These are phyloP conservation scores for Sparidentex hasta DNA, from an alignment of 2,797 vertebrate species.

Conservation along the genomic window DNA sequence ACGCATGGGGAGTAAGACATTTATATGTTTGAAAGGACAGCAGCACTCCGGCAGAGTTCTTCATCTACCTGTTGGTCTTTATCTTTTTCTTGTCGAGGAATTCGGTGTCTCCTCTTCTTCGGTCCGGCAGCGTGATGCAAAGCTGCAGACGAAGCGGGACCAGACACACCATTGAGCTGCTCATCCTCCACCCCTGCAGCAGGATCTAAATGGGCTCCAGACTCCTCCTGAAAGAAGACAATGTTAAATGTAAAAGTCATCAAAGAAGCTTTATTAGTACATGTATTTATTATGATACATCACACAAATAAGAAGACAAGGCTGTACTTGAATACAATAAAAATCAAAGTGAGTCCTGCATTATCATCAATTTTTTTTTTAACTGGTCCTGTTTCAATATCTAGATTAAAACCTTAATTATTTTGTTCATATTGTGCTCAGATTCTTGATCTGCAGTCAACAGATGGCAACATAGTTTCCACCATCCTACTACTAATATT, in stretches of 20 bases:
- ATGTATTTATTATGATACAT: background rate
- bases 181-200: conserved; percentile 77
- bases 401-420: background rate
- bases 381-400: background rate
- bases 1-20: background rate
- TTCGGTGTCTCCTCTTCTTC: conserved; percentile 85
- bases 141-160: conserved; percentile 66
- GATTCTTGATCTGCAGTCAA: background rate
- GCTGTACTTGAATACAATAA: background rate
- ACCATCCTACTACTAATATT: background rate
- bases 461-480: background rate
- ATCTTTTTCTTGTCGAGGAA: conserved; percentile 83
- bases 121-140: conserved; percentile 72
- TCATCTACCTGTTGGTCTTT: conserved; percentile 81
- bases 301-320: background rate
- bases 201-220: conserved; percentile 74
- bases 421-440: background rate
- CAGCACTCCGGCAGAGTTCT: background rate
- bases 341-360: background rate
- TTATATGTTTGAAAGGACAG: background rate
- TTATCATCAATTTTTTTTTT: background rate
- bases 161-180: conserved; percentile 74
- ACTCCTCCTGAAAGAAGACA: conserved; percentile 80
- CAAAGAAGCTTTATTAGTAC: background rate
- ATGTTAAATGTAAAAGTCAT: background rate